A percentile compares a stretch with the other conserved stretches of the same genome.
These are phyloP conservation scores for Prenolepis imparis DNA, from an alignment of 2,888 invertebrate genomes.

Conservation along the genomic window DNA sequence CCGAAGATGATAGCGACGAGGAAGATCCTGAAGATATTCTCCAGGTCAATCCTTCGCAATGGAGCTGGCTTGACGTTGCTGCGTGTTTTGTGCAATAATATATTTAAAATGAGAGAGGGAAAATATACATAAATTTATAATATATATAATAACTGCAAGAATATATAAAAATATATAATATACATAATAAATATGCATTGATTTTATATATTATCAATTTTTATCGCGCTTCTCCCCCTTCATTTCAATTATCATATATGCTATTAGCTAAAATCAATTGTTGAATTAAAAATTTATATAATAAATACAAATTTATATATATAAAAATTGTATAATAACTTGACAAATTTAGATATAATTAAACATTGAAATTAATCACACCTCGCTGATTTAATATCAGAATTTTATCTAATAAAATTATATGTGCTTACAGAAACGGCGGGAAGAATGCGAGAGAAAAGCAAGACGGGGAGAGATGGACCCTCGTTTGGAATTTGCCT, in stretches of 20 bases:
- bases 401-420: neutral
- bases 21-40: slow-evolving; percentile 83
- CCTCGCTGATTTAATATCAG: neutral
- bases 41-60: slow-evolving; percentile 77
- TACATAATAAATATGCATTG: neutral
- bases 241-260: neutral
- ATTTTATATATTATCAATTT: neutral
- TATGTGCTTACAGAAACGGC: slow-evolving; percentile 88
- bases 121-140: neutral
- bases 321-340: neutral
- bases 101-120: neutral
- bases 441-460: slow-evolving; percentile 97
- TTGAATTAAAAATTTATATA: neutral
- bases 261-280: neutral
- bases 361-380: neutral
- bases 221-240: neutral
- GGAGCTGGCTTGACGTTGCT: neutral
- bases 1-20: slow-evolving; percentile 81
- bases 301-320: neutral
- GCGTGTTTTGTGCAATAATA: neutral
- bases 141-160: neutral
- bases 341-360: neutral
- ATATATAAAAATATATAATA: neutral
- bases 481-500: slow-evolving; percentile 95
- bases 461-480: slow-evolving; percentile 97